A percentile compares a stretch with the other conserved stretches of the same genome.
These are phyloP conservation scores for Rhaphigaster nebulosa DNA, from an alignment of 2,888 invertebrate genomes.

Conservation along the genomic window DNA sequence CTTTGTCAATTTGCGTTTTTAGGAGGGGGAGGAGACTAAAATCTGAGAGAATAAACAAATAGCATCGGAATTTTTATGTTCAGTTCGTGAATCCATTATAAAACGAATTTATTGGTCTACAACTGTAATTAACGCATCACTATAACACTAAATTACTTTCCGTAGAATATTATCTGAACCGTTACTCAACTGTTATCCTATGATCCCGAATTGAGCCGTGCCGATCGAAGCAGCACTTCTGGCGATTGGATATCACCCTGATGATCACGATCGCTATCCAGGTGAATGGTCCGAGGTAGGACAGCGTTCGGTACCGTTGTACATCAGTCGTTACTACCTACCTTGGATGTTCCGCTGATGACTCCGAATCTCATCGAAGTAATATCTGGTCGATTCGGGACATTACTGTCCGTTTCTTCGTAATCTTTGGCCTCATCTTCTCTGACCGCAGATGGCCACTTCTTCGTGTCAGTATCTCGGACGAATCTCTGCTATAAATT, in stretches of 20 bases:
- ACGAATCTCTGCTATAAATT: neutral
- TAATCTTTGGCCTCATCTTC: neutral
- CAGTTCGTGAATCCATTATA: neutral
- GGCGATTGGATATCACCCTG: neutral
- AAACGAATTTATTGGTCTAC: neutral
- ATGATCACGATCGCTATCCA: neutral
- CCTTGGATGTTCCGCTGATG: neutral
- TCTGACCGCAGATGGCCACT: neutral
- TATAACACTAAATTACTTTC: neutral
- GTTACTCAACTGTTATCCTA: neutral
- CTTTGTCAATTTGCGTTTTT: too few relatives aligned
- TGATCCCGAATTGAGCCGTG: neutral
- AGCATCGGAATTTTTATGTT: neutral
- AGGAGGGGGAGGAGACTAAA: too few relatives aligned
- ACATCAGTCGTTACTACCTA: neutral
- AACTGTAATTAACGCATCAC: neutral
- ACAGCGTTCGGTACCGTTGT: conserved; percentile 11
- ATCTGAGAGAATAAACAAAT: neutral
- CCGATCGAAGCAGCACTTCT: neutral
- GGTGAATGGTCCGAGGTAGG: neutral
- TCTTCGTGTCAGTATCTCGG: neutral
- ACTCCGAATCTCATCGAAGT: neutral
- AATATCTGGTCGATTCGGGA: neutral
- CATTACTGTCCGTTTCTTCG: neutral
- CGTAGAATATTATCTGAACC: neutral